Evolutionary conservation across 2,888 invertebrate genomes (phyloP).

Genomic region (Parochlus steinenii): DNA sequence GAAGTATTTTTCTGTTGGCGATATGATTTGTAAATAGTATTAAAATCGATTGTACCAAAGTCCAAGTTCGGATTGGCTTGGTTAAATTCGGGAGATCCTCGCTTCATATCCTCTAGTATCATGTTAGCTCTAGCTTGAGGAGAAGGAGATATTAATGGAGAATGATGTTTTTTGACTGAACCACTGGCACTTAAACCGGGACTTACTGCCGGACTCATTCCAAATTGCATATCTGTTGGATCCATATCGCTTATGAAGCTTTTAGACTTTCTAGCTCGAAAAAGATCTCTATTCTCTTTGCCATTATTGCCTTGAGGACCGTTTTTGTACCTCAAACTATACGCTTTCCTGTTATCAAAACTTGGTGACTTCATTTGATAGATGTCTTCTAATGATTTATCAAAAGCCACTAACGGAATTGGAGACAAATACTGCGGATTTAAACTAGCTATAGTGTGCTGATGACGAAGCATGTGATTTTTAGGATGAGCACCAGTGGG

Average conservation of each 20-base stretch:
- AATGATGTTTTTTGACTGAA: constrained; percentile 11
- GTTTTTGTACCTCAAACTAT: constrained; percentile 12
- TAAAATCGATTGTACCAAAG: constrained; percentile 10
- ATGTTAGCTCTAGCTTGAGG: constrained; percentile 3
- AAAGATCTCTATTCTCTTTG: constrained; percentile 11
- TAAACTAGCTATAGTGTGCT: constrained; percentile 8
- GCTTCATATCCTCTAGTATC: constrained; percentile 8
- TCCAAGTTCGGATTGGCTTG: no score
- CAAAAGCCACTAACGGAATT: constrained; percentile 11
- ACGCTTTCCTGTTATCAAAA: constrained; percentile 13
- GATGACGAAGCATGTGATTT: constrained; percentile 12
- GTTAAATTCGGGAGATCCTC: constrained; percentile 6
- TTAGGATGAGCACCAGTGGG: constrained; percentile 8
- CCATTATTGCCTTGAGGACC: constrained; percentile 2
- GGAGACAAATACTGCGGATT: constrained; percentile 11
- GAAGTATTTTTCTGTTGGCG: constrained; percentile 7
- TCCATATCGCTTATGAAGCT: constrained; percentile 29
- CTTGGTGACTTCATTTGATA: constrained; percentile 12
- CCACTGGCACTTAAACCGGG: constrained; percentile 12
- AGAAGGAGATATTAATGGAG: constrained; percentile 9
- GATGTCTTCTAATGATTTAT: constrained; percentile 12
- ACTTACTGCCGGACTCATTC: constrained; percentile 8
- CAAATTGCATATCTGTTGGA: constrained; percentile 15
- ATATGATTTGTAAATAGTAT: constrained; percentile 12
- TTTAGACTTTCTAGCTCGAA: constrained; percentile 29